These are phyloP conservation scores for Ptychochromis oligacanthus DNA, from an alignment of 2,113 vertebrate genomes.

Conservation along the genomic window DNA sequence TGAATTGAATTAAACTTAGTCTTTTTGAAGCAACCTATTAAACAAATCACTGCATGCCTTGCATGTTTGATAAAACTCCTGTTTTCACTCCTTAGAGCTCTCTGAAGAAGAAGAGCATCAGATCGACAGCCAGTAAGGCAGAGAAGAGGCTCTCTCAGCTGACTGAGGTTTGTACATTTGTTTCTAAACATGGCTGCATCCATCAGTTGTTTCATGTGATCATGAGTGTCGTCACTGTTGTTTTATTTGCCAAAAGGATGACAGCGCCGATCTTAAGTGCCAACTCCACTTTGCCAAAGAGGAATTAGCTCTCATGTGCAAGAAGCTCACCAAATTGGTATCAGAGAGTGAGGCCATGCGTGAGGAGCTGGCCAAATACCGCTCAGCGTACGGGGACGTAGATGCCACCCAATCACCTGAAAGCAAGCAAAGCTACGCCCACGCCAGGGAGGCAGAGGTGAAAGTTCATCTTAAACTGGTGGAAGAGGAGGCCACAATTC, in stretches of 20 bases:
- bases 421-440: slow-evolving; percentile 78
- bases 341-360: slow-evolving; percentile 91
- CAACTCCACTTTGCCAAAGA: slow-evolving; percentile 98
- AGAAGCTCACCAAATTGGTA: slow-evolving; percentile 94
- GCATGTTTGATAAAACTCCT: neutral
- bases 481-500: slow-evolving; percentile 95
- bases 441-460: slow-evolving; percentile 88
- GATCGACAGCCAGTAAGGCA: slow-evolving; percentile 82
- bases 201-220: neutral
- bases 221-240: neutral
- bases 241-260: slow-evolving; percentile 83
- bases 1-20: no score
- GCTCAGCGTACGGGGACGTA: slow-evolving; percentile 86
- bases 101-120: slow-evolving; percentile 87
- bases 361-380: slow-evolving; percentile 91
- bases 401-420: slow-evolving; percentile 81
- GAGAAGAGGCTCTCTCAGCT: slow-evolving; percentile 90
- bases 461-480: slow-evolving; percentile 94
- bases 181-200: neutral
- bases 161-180: slow-evolving; percentile 76
- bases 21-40: neutral
- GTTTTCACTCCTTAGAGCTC: slow-evolving; percentile 82
- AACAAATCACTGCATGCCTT: neutral
- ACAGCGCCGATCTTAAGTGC: slow-evolving; percentile 92
- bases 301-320: slow-evolving; percentile 96